phyloP scores from a whole-genome alignment of 2,113 vertebrate genomes.

The Orientallactaga bullata region DNA sequence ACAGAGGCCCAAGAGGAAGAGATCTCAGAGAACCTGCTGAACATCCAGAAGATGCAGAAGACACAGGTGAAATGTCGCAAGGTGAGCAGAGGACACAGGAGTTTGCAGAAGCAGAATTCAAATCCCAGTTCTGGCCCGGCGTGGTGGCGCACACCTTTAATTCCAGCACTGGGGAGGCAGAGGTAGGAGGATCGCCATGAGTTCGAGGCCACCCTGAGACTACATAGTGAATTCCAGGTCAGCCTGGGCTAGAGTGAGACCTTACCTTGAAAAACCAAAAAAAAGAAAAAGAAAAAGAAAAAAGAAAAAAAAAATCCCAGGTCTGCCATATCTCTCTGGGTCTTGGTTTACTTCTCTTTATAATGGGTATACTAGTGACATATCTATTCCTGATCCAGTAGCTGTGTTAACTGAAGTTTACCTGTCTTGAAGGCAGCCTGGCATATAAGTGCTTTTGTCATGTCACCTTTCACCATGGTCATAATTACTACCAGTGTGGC shows the following conservation, averaged over 20 bases:
- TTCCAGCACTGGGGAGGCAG: no score
- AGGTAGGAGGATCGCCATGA: no score
- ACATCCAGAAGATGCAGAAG: conserved; percentile 82
- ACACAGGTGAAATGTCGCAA: conserved; percentile 82
- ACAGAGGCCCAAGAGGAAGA: conserved; percentile 81
- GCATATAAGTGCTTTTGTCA: no score
- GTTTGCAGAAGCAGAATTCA: not conserved
- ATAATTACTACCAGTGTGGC: no score
- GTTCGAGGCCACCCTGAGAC: no score
- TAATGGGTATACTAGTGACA: not conserved
- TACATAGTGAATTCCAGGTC: no score
- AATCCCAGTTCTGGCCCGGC: not conserved
- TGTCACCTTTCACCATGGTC: not conserved
- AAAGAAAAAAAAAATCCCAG: not conserved
- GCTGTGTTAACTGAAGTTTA: not conserved
- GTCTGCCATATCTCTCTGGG: not conserved
- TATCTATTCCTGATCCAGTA: not conserved
- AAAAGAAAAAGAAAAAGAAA: not conserved
- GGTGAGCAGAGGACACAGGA: conserved; percentile 54
- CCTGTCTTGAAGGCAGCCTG: not conserved
- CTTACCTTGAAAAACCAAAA: no score
- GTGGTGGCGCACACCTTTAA: no score
- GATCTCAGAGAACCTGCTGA: conserved; percentile 75
- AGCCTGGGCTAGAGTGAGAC: no score
- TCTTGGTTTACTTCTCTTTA: not conserved